These are phyloP conservation scores for Telenomus remus DNA, from an alignment of 1,140 invertebrate genomes.

Conservation along the genomic window DNA sequence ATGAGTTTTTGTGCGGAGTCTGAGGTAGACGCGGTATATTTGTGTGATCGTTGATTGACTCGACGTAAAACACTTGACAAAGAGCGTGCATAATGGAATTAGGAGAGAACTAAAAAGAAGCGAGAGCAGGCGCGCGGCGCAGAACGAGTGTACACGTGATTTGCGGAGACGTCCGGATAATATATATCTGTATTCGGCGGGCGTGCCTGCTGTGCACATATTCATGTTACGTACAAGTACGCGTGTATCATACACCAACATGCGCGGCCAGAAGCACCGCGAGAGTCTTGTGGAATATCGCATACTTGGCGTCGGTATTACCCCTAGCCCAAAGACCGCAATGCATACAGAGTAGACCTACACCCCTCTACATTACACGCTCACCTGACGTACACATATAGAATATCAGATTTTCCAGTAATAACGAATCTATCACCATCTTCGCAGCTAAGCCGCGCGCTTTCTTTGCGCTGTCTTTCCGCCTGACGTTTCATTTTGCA, in stretches of 20 bases:
- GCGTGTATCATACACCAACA: slow-evolving; percentile 15
- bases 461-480: slow-evolving; percentile 22
- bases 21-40: not conserved
- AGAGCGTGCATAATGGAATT: not conserved
- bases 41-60: slow-evolving; percentile 31
- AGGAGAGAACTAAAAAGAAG: slow-evolving; percentile 3
- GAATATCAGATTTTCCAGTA: slow-evolving; percentile 67
- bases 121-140: not conserved
- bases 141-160: slow-evolving; percentile 12
- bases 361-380: slow-evolving; percentile 69
- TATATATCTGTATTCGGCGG: slow-evolving; percentile 40
- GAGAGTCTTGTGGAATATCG: slow-evolving; percentile 59
- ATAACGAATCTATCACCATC: slow-evolving; percentile 70
- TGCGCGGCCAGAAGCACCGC: not conserved
- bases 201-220: slow-evolving; percentile 36
- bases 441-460: slow-evolving; percentile 21
- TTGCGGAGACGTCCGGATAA: slow-evolving; percentile 30
- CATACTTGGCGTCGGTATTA: slow-evolving; percentile 67
- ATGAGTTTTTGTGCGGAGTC: too few species aligned
- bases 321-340: slow-evolving; percentile 67
- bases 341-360: slow-evolving; percentile 74
- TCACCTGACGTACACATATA: slow-evolving; percentile 67
- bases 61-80: slow-evolving; percentile 11
- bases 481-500: slow-evolving; percentile 42
- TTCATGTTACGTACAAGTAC: slow-evolving; percentile 34